Percentiles rank a stretch among this genome's conserved stretches.
phyloP scores from a whole-genome alignment of 2,113 vertebrate genomes.

The Dasypus novemcinctus region DNA sequence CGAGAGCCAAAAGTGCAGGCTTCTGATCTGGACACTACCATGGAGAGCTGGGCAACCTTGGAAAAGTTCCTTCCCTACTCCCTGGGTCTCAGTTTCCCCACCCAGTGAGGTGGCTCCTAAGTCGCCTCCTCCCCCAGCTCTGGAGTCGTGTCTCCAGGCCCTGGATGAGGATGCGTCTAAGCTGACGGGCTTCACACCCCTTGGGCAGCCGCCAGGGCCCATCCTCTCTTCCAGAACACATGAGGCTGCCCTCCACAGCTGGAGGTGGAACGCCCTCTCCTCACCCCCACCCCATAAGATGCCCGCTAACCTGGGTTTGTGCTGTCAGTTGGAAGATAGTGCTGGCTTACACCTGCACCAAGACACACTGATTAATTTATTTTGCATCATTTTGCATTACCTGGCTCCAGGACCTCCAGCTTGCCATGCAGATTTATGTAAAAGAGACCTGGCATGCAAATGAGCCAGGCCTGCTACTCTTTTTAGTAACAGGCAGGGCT shows the following conservation, averaged over 20 bases:
- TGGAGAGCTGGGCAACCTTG: neutral
- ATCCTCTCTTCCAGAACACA: neutral
- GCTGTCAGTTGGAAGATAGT: slow-evolving; percentile 34
- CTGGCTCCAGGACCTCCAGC: slow-evolving; percentile 66
- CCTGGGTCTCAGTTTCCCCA: neutral
- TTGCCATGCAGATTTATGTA: slow-evolving; percentile 79
- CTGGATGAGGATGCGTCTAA: neutral
- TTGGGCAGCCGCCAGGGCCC: neutral
- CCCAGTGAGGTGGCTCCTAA: neutral
- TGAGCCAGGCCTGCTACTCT: slow-evolving; percentile 55
- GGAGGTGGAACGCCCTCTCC: neutral
- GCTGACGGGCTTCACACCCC: neutral
- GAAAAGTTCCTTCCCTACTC: neutral
- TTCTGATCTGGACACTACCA: neutral
- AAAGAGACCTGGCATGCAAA: slow-evolving; percentile 74
- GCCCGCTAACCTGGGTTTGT: neutral
- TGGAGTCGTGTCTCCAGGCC: neutral
- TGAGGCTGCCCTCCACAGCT: neutral
- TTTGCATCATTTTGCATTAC: slow-evolving; percentile 70
- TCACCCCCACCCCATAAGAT: neutral
- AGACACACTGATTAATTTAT: slow-evolving; percentile 64
- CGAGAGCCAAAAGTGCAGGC: neutral
- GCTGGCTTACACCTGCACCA: slow-evolving; percentile 60
- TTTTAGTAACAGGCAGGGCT: slow-evolving; percentile 53
- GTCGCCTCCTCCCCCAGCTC: neutral